These are phyloP conservation scores for Pentalonia nigronervosa DNA, from an alignment of 1,140 invertebrate species.

Conservation along the genomic window DNA sequence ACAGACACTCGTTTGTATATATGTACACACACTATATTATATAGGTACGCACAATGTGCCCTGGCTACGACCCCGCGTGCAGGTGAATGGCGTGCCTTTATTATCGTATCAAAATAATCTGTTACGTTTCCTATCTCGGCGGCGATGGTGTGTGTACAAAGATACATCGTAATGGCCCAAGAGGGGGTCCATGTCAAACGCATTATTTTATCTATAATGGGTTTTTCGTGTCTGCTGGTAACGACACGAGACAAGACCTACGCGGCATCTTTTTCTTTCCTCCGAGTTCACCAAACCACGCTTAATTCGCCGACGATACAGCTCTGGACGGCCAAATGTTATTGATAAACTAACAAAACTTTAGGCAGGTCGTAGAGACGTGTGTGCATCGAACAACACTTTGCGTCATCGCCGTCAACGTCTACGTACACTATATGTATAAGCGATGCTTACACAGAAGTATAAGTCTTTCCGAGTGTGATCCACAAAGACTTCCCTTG, in stretches of 20 bases:
- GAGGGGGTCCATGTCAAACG: conserved; percentile 45
- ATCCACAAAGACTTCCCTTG: not conserved
- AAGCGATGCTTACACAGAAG: not conserved
- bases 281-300: not conserved
- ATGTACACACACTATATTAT: not conserved
- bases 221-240: conserved; percentile 55
- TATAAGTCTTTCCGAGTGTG: not conserved
- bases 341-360: conserved; percentile 1
- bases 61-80: not conserved
- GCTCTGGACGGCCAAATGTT: not conserved
- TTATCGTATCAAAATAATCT: conserved; percentile 42
- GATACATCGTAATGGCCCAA: not conserved
- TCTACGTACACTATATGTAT: not conserved
- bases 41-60: not conserved
- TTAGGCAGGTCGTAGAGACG: not conserved
- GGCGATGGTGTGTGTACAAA: not conserved
- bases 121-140: conserved; percentile 29
- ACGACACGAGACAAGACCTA: conserved; percentile 21
- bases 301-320: conserved; percentile 29
- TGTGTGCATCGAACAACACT: not conserved
- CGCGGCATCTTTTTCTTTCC: not conserved
- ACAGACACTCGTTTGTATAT: not conserved
- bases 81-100: conserved; percentile 18
- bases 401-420: not conserved
- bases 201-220: conserved; percentile 58